Evolutionary conservation across 1,140 invertebrate species (phyloP), one percentile per base, ranked within the genome.

Genomic region (Drosophila tristis): DNA sequence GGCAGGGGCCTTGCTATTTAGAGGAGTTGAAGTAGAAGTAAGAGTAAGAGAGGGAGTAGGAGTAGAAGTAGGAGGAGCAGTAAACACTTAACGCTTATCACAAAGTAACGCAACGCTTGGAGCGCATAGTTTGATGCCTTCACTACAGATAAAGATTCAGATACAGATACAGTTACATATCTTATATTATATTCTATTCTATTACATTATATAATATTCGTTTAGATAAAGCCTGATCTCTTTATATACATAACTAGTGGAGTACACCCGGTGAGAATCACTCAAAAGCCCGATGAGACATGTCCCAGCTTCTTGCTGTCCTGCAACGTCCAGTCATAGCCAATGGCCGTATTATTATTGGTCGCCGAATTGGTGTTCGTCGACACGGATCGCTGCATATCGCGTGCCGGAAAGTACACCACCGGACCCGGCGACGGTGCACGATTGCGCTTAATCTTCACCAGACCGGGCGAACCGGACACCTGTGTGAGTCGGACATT

Each of bases 371-470:
- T 78, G 2, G 85, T 75, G 13, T 61, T 86, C 6, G 85, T 91
- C 20, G 87, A 77, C 0, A 67, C 72, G 16, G 85, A 90, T 8
- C 90, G 71, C 45, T 91, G 90, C 59, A 92, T 57, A 49, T 92
- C 91, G 0, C 91, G 63, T 11, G 93, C 81, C 0, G 95, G 95
- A 91, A 95, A 96, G 90, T 96, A 96, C 5, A 96, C 95, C 60
- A 95, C 94, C 0, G 95, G 94, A 0, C 94, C 94, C 0, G 94
- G 94, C 55, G 94, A 95, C 0, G 93, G 92, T 0, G 93, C 92
- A 20, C 79, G 91, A 70, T 80, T 92, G 80, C 67, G 91, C 73
- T 31, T 91, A 61, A 71, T 92, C 62, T 75, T 93, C 7, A 74
- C 82, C 84, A 68, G 92, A 60, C 60, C 92, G 64, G 62, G 78